phyloP scores from a whole-genome alignment of 2,113 vertebrate species.

The Corvus hawaiiensis region DNA sequence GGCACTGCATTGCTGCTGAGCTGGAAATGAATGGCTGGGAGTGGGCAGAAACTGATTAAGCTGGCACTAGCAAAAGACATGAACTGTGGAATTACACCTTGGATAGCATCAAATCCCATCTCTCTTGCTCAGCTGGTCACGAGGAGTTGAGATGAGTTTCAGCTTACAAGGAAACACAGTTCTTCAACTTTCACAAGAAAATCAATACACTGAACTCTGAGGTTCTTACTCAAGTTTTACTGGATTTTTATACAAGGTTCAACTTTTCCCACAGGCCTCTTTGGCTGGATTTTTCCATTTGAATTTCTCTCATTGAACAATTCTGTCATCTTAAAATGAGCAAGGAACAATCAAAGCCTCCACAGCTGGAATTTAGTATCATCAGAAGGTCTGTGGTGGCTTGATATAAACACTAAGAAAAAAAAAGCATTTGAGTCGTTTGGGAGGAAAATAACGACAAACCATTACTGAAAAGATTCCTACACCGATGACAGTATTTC shows the following conservation, averaged over 20 bases:
- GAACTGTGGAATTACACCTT: slow-evolving; percentile 38
- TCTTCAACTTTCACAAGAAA: slow-evolving; percentile 14
- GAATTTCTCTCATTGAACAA: neutral
- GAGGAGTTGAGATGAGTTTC: slow-evolving; percentile 14
- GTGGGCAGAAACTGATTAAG: slow-evolving; percentile 8
- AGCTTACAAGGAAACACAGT: slow-evolving; percentile 7
- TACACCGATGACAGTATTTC: neutral
- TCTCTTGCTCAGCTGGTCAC: slow-evolving; percentile 43
- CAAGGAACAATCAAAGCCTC: neutral
- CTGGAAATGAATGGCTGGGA: slow-evolving; percentile 39
- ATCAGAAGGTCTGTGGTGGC: neutral
- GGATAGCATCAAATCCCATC: slow-evolving; percentile 40
- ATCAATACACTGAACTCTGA: slow-evolving; percentile 2
- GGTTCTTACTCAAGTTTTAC: neutral
- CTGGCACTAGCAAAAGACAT: neutral
- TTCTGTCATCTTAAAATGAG: neutral
- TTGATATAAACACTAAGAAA: neutral
- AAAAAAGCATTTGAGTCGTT: neutral
- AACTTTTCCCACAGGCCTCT: neutral
- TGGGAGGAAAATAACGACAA: neutral
- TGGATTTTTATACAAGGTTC: neutral
- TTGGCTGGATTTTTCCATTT: neutral
- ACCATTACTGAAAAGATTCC: neutral
- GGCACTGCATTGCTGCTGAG: slow-evolving; percentile 4
- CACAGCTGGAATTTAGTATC: neutral